Conservation (phyloP, 2,797 vertebrate genomes). For the Tenualosa ilisha region DNA sequence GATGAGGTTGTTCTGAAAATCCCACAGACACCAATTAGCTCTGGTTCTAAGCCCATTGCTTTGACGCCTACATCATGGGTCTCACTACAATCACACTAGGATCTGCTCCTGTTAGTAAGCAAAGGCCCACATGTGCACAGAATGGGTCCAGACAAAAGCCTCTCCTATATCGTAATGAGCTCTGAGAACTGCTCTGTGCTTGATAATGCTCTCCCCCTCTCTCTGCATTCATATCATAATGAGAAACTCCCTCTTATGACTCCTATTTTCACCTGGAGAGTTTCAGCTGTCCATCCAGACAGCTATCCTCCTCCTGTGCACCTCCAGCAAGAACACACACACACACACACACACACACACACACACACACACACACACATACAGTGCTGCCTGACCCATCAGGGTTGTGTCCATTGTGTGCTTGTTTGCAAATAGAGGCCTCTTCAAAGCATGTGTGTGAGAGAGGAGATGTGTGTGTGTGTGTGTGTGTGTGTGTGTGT, state of each 20-base stretch:
- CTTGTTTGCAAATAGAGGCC: constrained; percentile 40
- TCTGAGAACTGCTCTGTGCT: not conserved
- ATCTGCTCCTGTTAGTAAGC: not conserved
- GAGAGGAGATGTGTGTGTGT: not conserved
- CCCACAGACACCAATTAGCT: constrained; percentile 13
- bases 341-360: constrained; percentile 21
- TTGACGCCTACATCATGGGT: not conserved
- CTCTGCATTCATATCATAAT: not conserved
- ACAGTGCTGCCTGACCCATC: constrained; percentile 27
- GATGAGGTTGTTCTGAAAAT: not conserved
- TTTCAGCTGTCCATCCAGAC: constrained; percentile 4
- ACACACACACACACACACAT: not conserved
- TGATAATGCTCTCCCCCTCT: not conserved
- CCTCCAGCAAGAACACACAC: not conserved
- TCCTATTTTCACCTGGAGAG: not conserved
- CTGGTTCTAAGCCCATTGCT: not conserved
- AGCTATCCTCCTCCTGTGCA: not conserved
- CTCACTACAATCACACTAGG: not conserved
- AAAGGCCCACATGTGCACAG: not conserved
- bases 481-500: not conserved
- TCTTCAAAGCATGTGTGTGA: not conserved
- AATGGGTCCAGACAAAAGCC: not conserved
- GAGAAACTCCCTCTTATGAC: not conserved
- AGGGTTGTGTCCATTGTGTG: constrained; percentile 34
- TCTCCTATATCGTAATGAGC: not conserved